Percentiles rank a stretch among this genome's conserved stretches.
These are phyloP conservation scores for Thysanoteuthis rhombus DNA, from an alignment of 2,888 invertebrate species.

Conservation along the genomic window DNA sequence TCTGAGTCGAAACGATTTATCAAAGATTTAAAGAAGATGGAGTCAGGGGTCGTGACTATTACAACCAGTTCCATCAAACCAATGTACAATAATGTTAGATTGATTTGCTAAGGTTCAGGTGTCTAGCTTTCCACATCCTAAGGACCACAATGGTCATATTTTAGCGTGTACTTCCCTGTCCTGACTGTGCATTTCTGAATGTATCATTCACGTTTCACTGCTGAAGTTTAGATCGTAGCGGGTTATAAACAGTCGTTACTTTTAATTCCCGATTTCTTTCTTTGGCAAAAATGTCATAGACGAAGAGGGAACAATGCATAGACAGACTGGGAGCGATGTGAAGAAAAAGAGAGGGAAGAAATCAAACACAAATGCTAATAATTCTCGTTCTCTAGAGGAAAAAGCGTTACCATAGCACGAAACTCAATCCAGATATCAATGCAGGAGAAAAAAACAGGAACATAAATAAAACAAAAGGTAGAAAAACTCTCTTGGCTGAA, in stretches of 20 bases:
- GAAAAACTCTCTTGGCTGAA: background rate
- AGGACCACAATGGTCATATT: too few species aligned
- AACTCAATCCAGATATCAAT: background rate
- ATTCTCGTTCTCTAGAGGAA: background rate
- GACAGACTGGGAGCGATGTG: background rate
- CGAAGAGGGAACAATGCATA: background rate
- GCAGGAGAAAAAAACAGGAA: background rate
- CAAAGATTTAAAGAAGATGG: too few species aligned
- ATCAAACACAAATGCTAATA: background rate
- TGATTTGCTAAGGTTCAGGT: too few species aligned
- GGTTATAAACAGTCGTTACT: background rate
- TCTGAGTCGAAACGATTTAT: too few species aligned
- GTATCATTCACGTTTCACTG: too few species aligned
- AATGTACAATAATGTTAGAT: too few species aligned
- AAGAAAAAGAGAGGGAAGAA: background rate
- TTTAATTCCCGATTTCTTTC: background rate
- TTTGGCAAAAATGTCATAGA: background rate
- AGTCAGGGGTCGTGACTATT: too few species aligned
- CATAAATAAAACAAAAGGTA: background rate
- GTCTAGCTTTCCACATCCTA: too few species aligned
- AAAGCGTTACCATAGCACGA: background rate
- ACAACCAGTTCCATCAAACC: too few species aligned
- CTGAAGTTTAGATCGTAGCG: too few species aligned
- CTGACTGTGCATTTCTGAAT: too few species aligned
- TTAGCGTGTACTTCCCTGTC: too few species aligned